phyloP scores from a whole-genome alignment of 2,797 vertebrate species.

The Sciurus vulgaris region DNA sequence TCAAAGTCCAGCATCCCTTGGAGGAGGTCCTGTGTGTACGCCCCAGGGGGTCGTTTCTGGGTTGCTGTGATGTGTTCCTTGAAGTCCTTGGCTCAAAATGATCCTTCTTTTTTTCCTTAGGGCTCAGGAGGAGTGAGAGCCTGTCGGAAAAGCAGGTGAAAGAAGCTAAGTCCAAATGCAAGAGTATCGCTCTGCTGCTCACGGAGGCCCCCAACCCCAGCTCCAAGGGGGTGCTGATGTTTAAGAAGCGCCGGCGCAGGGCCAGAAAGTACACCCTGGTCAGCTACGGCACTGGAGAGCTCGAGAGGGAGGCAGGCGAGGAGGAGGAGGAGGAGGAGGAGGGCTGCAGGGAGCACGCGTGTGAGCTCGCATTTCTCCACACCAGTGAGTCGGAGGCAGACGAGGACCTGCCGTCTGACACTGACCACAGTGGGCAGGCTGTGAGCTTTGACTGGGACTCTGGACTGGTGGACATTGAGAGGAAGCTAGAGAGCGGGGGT shows the following conservation, averaged over 20 bases:
- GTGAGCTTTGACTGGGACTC: constrained; percentile 95
- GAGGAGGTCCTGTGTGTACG: constrained; percentile 18
- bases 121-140: constrained; percentile 96
- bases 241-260: constrained; percentile 97
- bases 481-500: constrained; percentile 89
- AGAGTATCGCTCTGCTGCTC: constrained; percentile 97
- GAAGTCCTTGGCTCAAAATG: neutral
- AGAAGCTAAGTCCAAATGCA: constrained; percentile 99
- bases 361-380: constrained; percentile 91
- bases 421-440: constrained; percentile 88
- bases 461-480: constrained; percentile 93
- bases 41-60: neutral
- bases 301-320: constrained; percentile 90
- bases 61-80: neutral
- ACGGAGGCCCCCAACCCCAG: constrained; percentile 95
- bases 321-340: constrained; percentile 87
- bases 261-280: constrained; percentile 97
- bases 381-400: constrained; percentile 92
- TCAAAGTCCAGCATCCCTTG: neutral
- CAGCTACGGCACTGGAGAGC: constrained; percentile 98
- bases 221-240: constrained; percentile 99
- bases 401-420: constrained; percentile 91
- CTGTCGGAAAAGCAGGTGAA: constrained; percentile 98
- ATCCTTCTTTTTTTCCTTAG: constrained; percentile 85
- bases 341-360: constrained; percentile 86